Evolutionary conservation across 2,113 vertebrate genomes (phyloP).

Genomic region (Oostethus manadensis): DNA sequence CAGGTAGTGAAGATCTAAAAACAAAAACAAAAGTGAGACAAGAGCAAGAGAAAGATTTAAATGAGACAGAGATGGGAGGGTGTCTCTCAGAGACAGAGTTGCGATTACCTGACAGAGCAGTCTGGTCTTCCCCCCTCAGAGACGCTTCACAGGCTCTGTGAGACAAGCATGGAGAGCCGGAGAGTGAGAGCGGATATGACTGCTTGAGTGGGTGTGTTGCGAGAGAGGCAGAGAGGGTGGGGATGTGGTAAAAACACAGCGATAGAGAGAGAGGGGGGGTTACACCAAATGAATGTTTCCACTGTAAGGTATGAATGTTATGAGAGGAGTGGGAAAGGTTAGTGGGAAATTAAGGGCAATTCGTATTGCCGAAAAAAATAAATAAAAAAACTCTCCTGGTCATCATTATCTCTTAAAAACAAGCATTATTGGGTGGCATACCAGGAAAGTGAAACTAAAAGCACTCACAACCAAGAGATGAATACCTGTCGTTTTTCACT

Average conservation of each 20-base stretch:
- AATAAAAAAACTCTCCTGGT: slow-evolving; percentile 1
- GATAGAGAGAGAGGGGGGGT: slow-evolving; percentile 42
- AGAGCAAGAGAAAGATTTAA: slow-evolving; percentile 9
- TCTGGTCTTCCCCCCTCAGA: slow-evolving; percentile 67
- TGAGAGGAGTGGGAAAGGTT: slow-evolving; percentile 17
- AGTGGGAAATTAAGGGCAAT: slow-evolving; percentile 17
- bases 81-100: slow-evolving; percentile 20
- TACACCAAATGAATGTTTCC: slow-evolving; percentile 59
- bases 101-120: slow-evolving; percentile 68
- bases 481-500: slow-evolving; percentile 15
- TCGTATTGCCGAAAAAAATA: slow-evolving; percentile 3
- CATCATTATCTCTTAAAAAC: not conserved
- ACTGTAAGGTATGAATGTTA: slow-evolving; percentile 33
- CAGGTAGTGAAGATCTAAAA: slow-evolving; percentile 13
- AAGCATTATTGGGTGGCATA: not conserved
- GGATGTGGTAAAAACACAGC: slow-evolving; percentile 38
- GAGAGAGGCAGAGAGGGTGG: slow-evolving; percentile 37
- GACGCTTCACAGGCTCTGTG: slow-evolving; percentile 63
- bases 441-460: slow-evolving; percentile 7
- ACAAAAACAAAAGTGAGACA: not conserved
- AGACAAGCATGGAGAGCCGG: slow-evolving; percentile 63
- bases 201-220: slow-evolving; percentile 70
- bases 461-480: slow-evolving; percentile 7
- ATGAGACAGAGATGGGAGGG: slow-evolving; percentile 5
- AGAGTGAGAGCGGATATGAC: slow-evolving; percentile 67